Evolutionary conservation across 2,797 vertebrate genomes (phyloP), one percentile per base, ranked within the genome.

Genomic region (Chiroxiphia lanceolata): DNA sequence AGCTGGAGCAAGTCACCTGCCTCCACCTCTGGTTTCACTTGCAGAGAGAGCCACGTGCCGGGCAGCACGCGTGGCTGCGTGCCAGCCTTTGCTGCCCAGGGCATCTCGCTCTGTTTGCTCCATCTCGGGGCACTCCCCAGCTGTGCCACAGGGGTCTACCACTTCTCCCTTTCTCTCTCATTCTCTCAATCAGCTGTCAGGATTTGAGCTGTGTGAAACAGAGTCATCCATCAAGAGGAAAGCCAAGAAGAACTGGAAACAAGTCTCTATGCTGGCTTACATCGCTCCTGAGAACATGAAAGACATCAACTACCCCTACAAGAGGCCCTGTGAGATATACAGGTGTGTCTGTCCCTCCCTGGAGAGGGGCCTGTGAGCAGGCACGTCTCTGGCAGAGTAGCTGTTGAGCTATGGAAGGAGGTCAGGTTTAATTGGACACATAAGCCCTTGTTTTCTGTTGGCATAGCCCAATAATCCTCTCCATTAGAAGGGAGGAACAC

Each of bases 181-280:
- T 72, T 93, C 51, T 75, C 47, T 80, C 72, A 15, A 96, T 36
- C 94, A 99, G 99, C 97, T 99, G 79, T 98, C 98, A 31, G 98
- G 99, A 71, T 99, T 99, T 94, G 98, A 99, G 71, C 86, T 99
- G 78, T 97, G 98, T 11, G 98, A 98, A 95, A 99, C 99, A 1
- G 98, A 98, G 95, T 98, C 98, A 1, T 99, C 98, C 14, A 98
- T 99, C 94, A 97, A 95, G 75, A 97, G 63, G 48, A 92, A 45
- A 61, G 54, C 6, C 80, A 95, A 86, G 50, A 83, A 94, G 44
- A 83, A 84, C 40, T 50, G 47, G 38, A 92, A 95, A 47, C 89
- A 48, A 67, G 59, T 63, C 68, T 91, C 45, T 20, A 95, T 97
- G 6, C 53, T 98, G 50, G 94, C 95, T n/a, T 99, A 99, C 71